Evolutionary conservation across 1,140 invertebrate species (phyloP).

Genomic region (Choristoneura fumiferana): DNA sequence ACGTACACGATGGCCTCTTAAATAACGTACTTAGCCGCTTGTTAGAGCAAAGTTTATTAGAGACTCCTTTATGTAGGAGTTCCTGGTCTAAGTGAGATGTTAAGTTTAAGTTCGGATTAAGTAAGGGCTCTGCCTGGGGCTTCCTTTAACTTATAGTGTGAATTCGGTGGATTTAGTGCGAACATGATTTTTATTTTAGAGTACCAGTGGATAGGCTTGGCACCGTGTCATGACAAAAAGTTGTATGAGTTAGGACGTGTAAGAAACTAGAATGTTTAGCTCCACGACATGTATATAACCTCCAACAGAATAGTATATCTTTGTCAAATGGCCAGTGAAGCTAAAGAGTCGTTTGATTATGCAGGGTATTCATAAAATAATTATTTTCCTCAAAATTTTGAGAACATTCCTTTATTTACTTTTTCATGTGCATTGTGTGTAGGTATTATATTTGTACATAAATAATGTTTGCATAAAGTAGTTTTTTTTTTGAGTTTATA

Average conservation of each 20-base stretch:
- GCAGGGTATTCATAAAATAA: background rate
- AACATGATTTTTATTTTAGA: constrained; percentile 12
- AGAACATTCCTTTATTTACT: too few relatives aligned
- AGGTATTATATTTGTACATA: too few relatives aligned
- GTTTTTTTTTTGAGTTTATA: too few relatives aligned
- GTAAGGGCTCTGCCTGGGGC: constrained; percentile 13
- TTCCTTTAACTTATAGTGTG: constrained; percentile 2
- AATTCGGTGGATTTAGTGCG: constrained; percentile 1
- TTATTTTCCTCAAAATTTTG: background rate
- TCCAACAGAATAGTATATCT: background rate
- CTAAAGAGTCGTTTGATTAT: background rate
- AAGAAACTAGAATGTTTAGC: background rate
- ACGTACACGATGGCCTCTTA: constrained; percentile 10
- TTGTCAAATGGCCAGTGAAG: background rate
- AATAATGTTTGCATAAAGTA: too few relatives aligned
- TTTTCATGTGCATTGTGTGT: too few relatives aligned
- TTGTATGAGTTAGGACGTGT: background rate
- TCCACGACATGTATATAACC: background rate
- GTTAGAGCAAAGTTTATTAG: constrained; percentile 20
- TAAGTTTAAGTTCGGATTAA: constrained; percentile 13
- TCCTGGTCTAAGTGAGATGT: constrained; percentile 17
- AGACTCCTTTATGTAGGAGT: constrained; percentile 12
- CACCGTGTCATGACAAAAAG: background rate
- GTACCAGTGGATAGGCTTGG: background rate
- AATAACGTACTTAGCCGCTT: constrained; percentile 20